Percentiles rank a stretch among this genome's conserved stretches.
These are phyloP conservation scores for Athrips mouffetella DNA, from an alignment of 2,888 invertebrate genomes.

Conservation along the genomic window DNA sequence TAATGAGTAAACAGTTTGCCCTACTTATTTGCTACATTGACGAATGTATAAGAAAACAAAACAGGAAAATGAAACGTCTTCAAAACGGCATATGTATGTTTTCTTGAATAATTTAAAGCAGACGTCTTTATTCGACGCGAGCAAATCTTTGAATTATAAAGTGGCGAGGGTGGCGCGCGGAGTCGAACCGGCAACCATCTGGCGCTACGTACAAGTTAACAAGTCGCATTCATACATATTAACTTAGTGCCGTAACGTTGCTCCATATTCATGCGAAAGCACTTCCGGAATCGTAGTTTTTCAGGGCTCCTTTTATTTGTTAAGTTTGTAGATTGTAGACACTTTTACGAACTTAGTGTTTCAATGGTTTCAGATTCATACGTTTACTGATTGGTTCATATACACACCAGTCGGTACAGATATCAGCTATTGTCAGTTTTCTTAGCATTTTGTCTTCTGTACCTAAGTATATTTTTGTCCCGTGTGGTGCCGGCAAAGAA, in stretches of 20 bases:
- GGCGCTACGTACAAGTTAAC: slow-evolving; percentile 53
- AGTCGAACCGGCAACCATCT: slow-evolving; percentile 29
- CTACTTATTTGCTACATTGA: no score
- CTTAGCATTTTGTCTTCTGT: no score
- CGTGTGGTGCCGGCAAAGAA: no score
- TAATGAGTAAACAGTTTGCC: no score
- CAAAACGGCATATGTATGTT: slow-evolving; percentile 25
- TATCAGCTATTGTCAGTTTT: no score
- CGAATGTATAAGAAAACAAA: no score
- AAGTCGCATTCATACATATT: slow-evolving; percentile 73
- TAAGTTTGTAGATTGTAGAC: neutral
- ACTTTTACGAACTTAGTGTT: no score
- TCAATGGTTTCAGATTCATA: no score
- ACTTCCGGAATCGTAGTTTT: slow-evolving; percentile 20
- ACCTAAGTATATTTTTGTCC: no score
- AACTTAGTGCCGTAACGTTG: slow-evolving; percentile 54
- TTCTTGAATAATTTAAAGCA: slow-evolving; percentile 60
- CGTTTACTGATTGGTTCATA: no score
- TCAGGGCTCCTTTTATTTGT: neutral
- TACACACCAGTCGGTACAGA: no score
- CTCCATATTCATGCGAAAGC: slow-evolving; percentile 58
- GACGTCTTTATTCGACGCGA: slow-evolving; percentile 60
- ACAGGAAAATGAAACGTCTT: no score
- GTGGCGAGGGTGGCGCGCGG: slow-evolving; percentile 39
- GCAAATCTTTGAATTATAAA: slow-evolving; percentile 74